These are phyloP conservation scores for Calosoma granatense DNA, from an alignment of 1,140 invertebrate species.

Conservation along the genomic window DNA sequence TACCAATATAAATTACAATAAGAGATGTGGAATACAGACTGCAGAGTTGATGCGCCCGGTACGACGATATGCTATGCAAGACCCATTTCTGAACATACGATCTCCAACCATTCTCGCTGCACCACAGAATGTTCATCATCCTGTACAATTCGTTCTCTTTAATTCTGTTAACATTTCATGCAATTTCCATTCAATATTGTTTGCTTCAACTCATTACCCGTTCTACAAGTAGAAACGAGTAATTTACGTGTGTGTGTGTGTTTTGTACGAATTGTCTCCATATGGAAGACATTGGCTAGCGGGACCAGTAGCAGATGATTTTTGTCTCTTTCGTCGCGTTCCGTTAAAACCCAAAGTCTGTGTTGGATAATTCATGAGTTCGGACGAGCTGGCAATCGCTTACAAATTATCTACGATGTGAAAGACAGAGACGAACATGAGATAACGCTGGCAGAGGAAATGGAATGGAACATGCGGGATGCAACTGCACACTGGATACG, in stretches of 20 bases:
- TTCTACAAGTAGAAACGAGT: too few relatives aligned
- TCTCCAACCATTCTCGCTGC: background rate
- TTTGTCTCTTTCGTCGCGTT: background rate
- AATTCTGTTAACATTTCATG: background rate
- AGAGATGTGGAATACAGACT: background rate
- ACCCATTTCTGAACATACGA: background rate
- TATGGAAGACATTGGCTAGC: too few relatives aligned
- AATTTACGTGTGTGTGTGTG: too few relatives aligned
- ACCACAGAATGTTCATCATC: background rate
- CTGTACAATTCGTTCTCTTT: background rate
- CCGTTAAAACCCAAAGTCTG: background rate
- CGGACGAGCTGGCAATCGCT: constrained; percentile 11
- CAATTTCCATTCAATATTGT: background rate
- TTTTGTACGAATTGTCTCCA: too few relatives aligned
- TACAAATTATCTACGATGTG: constrained; percentile 2
- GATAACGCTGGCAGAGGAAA: background rate
- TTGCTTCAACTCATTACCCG: too few relatives aligned
- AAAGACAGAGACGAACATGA: background rate
- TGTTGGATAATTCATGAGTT: constrained; percentile 13
- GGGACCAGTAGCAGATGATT: constrained; percentile 1
- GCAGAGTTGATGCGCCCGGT: background rate
- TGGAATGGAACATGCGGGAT: background rate
- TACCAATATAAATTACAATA: constrained; percentile 8
- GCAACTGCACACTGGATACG: background rate
- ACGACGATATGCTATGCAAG: background rate